Percentiles rank a stretch among this genome's conserved stretches.
Evolutionary conservation across 30 jellyfish, hydroid and myxozoan genomes (phyloP).

Genomic region (Aurelia sp.): DNA sequence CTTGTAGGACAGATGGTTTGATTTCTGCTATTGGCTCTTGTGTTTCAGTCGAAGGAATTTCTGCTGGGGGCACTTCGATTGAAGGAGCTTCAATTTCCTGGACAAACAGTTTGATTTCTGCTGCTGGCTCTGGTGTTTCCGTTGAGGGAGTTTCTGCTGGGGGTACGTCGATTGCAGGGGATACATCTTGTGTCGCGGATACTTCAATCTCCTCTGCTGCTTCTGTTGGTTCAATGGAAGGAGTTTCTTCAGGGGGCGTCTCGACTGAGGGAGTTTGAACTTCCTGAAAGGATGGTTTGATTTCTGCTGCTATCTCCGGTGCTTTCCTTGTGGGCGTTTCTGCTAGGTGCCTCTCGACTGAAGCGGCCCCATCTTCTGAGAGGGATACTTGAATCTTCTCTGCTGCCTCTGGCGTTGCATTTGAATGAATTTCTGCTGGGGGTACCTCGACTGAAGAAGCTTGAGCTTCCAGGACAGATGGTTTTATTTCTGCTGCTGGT

Average conservation of each 20-base stretch:
- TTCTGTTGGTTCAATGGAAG: background rate
- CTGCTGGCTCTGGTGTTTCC: background rate
- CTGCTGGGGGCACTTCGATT: background rate
- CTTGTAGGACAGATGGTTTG: background rate
- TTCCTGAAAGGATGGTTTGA: background rate
- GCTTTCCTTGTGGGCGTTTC: background rate
- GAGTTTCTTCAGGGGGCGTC: too few relatives aligned
- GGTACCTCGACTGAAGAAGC: background rate
- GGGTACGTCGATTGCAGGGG: constrained; percentile 11
- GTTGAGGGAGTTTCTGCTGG: background rate
- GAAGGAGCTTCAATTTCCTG: background rate
- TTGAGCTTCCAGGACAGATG: background rate
- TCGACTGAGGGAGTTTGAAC: background rate
- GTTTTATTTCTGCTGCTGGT: background rate
- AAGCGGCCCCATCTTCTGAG: too few relatives aligned
- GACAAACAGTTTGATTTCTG: background rate
- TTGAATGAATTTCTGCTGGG: too few relatives aligned
- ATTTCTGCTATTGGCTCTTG: too few relatives aligned
- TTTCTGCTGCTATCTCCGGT: background rate
- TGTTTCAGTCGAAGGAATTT: too few relatives aligned
- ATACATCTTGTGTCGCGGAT: background rate
- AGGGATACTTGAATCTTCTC: too few relatives aligned
- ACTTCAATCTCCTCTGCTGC: background rate
- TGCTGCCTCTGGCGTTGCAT: too few relatives aligned
- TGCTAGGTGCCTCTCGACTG: constrained; percentile 4